Conservation (phyloP, 2,797 vertebrate genomes). For the Adelosebastes latens region DNA sequence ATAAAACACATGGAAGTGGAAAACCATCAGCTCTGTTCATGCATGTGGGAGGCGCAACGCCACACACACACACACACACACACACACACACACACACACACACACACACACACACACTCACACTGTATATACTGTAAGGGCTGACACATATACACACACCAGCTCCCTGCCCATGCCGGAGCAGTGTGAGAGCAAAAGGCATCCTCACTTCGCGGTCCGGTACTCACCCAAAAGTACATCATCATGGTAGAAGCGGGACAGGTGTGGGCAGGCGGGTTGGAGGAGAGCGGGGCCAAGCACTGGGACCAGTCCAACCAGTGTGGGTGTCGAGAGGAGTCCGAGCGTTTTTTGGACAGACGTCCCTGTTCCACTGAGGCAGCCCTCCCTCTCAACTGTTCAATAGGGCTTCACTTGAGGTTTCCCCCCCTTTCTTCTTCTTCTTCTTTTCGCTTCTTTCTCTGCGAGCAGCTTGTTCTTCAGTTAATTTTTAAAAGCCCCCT, state of each 20-base stretch:
- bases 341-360: slow-evolving; percentile 56
- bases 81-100: slow-evolving; percentile 11
- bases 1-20: slow-evolving; percentile 62
- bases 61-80: neutral
- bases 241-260: slow-evolving; percentile 75
- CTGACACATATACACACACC: slow-evolving; percentile 11
- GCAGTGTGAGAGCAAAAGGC: neutral
- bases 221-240: slow-evolving; percentile 87
- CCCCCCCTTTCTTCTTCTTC: slow-evolving; percentile 29
- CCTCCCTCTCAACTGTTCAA: slow-evolving; percentile 67
- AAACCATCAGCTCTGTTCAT: slow-evolving; percentile 61
- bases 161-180: neutral
- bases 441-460: slow-evolving; percentile 25
- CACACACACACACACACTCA: neutral
- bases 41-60: slow-evolving; percentile 49
- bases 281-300: slow-evolving; percentile 53
- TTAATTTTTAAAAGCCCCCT: slow-evolving; percentile 55
- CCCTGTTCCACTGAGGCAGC: slow-evolving; percentile 65
- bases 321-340: slow-evolving; percentile 56
- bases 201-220: slow-evolving; percentile 15
- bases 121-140: slow-evolving; percentile 14
- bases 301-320: slow-evolving; percentile 68
- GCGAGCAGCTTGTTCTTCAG: slow-evolving; percentile 55
- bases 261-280: slow-evolving; percentile 44
- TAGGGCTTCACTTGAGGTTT: slow-evolving; percentile 60